phyloP scores from a whole-genome alignment of 2,888 invertebrate genomes.

The Parascotia fuliginaria region DNA sequence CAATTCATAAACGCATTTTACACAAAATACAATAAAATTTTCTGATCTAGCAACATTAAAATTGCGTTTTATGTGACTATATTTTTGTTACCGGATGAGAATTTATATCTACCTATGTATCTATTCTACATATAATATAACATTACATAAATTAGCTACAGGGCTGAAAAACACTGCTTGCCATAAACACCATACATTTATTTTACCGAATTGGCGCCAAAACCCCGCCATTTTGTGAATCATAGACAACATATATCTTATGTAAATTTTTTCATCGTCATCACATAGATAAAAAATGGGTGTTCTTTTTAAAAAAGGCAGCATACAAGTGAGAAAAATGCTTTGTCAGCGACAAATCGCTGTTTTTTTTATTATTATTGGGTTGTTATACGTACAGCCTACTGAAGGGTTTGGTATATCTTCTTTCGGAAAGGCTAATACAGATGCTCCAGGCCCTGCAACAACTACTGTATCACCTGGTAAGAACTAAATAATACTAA shows the following conservation, averaged over 20 bases:
- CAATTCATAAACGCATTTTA: too few species aligned
- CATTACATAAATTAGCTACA: conserved; percentile 10
- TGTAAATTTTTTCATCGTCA: conserved; percentile 2
- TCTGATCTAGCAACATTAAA: too few species aligned
- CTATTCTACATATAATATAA: not conserved
- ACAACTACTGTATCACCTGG: conserved; percentile 72
- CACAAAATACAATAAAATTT: too few species aligned
- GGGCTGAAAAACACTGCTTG: conserved; percentile 35
- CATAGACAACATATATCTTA: conserved; percentile 2
- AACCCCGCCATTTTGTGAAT: conserved; percentile 14
- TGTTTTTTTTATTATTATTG: conserved; percentile 50
- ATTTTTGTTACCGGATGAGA: too few species aligned
- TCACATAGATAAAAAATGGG: too few species aligned
- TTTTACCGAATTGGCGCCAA: conserved; percentile 26
- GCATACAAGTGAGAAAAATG: conserved; percentile 33
- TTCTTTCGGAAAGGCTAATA: conserved; percentile 76
- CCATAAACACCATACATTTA: conserved; percentile 17
- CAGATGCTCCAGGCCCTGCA: conserved; percentile 71
- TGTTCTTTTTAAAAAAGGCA: not conserved
- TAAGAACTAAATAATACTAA: conserved; percentile 56
- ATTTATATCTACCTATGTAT: not conserved
- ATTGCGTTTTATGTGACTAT: too few species aligned
- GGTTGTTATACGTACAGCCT: conserved; percentile 54
- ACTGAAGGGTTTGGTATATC: conserved; percentile 70
- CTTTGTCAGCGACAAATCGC: conserved; percentile 33